Conservation (phyloP, 2,888 invertebrate species). For the Neoitamus cyanurus region DNA sequence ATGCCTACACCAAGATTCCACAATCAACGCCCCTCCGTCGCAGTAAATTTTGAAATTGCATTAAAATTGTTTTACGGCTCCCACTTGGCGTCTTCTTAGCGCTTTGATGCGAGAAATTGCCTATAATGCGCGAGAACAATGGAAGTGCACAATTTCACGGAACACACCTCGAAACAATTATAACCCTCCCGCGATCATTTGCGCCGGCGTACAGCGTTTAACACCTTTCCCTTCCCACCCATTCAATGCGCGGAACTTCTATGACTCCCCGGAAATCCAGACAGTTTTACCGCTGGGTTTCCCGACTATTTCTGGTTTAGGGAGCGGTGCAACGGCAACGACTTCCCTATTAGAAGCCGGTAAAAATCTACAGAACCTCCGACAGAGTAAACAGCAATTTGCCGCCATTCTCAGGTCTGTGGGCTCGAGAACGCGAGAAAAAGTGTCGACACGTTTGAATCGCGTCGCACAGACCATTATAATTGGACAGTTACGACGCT, state of each 20-base stretch:
- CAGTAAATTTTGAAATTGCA: neutral
- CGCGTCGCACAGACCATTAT: neutral
- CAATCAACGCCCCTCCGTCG: neutral
- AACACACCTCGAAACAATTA: constrained; percentile 7
- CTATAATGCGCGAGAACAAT: neutral
- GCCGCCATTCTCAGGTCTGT: neutral
- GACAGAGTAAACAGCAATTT: neutral
- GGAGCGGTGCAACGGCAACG: neutral
- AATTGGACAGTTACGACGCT: neutral
- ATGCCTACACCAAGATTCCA: neutral
- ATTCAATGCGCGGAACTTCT: neutral
- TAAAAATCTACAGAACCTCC: neutral
- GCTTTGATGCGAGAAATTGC: neutral
- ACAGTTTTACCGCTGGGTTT: neutral
- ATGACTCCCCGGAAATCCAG: neutral
- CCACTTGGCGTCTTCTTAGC: neutral
- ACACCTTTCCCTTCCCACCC: constrained; percentile 2
- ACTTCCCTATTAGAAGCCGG: neutral
- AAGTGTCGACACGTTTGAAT: neutral
- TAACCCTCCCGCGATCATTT: neutral
- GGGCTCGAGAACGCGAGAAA: neutral
- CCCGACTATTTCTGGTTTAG: neutral
- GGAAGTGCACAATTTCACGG: neutral
- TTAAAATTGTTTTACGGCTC: neutral
- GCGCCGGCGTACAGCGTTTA: neutral